These are phyloP conservation scores for Loxodonta africana DNA, from an alignment of 2,113 vertebrate genomes.

Conservation along the genomic window DNA sequence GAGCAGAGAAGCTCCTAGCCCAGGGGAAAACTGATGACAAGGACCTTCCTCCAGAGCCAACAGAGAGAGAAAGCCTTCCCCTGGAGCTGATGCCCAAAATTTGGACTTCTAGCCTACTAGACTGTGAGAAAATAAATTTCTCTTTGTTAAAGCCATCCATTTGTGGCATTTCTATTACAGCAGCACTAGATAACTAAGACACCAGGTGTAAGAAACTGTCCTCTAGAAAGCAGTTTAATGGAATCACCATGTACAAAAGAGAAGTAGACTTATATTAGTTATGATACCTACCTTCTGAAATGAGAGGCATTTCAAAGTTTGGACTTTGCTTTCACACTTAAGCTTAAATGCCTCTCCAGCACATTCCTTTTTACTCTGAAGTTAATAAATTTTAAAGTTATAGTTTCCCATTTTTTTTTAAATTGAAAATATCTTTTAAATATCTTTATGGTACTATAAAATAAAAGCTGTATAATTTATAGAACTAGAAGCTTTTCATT, in stretches of 20 bases:
- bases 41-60: too few relatives aligned
- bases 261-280: neutral
- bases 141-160: too few relatives aligned
- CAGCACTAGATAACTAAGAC: too few relatives aligned
- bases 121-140: too few relatives aligned
- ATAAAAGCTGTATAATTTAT: neutral
- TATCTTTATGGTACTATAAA: neutral
- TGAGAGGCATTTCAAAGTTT: slow-evolving; percentile 20
- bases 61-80: too few relatives aligned
- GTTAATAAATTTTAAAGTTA: slow-evolving; percentile 48
- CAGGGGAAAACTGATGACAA: too few relatives aligned
- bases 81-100: too few relatives aligned
- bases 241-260: neutral
- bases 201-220: neutral
- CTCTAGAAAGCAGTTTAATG: neutral
- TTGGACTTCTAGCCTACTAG: too few relatives aligned
- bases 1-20: too few relatives aligned
- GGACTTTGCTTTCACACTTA: neutral
- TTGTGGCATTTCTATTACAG: too few relatives aligned
- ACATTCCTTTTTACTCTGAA: neutral
- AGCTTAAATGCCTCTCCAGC: neutral
- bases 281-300: neutral
- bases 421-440: neutral
- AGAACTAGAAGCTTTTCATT: neutral
- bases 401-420: neutral